Conservation (phyloP, 2,888 invertebrate genomes). For the Andrena dorsata region DNA sequence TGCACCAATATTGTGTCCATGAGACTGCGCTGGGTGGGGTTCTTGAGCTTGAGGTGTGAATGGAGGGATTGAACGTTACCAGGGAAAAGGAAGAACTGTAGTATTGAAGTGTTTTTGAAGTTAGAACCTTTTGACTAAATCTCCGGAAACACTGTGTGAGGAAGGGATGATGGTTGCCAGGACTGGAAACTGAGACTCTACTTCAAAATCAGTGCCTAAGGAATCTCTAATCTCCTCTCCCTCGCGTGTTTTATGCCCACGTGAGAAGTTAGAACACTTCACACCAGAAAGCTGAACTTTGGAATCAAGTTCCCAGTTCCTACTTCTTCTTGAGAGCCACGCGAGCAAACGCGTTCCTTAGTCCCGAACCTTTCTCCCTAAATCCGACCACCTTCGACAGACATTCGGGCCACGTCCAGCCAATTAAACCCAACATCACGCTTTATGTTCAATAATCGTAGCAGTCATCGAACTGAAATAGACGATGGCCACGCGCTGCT, state of each 20-base stretch:
- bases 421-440: conserved; percentile 13
- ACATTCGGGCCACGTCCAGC: conserved; percentile 24
- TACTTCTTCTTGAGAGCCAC: conserved; percentile 2
- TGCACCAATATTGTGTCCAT: neutral
- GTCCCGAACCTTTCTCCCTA: too few species aligned
- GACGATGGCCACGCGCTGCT: conserved; percentile 8
- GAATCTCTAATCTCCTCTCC: neutral
- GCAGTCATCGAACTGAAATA: conserved; percentile 2
- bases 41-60: too few species aligned
- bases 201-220: neutral
- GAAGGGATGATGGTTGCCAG: too few species aligned
- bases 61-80: too few species aligned
- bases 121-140: too few species aligned
- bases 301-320: conserved; percentile 40
- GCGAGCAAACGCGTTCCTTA: too few species aligned
- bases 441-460: neutral
- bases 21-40: too few species aligned
- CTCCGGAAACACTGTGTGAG: too few species aligned
- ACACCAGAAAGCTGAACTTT: conserved; percentile 33
- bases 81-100: too few species aligned
- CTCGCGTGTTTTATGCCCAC: neutral
- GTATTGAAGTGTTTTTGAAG: too few species aligned
- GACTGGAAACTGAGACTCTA: too few species aligned
- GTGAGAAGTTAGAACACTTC: conserved; percentile 20
- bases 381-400: neutral